A percentile compares a stretch with the other conserved stretches of the same genome.
These are phyloP conservation scores for Epirrita christyi DNA, from an alignment of 2,888 invertebrate genomes.

Conservation along the genomic window DNA sequence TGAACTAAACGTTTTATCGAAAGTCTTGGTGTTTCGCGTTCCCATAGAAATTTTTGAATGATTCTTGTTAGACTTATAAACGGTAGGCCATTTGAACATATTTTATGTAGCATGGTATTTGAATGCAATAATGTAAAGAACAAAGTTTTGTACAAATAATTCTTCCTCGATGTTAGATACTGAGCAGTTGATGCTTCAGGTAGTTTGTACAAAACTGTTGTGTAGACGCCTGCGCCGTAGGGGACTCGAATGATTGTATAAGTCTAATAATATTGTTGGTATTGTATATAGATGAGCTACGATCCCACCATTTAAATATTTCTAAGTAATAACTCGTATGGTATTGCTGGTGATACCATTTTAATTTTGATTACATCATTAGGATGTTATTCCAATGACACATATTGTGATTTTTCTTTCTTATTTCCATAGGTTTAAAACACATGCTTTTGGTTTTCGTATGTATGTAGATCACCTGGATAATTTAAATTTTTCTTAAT, in stretches of 20 bases:
- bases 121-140: conserved; percentile 75
- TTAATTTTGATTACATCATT: conserved; percentile 65
- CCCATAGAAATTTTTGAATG: conserved; percentile 58
- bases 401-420: conserved; percentile 77
- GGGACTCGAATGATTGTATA: conserved; percentile 81
- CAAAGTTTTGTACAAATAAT: conserved; percentile 52
- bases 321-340: conserved; percentile 80
- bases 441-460: conserved; percentile 64
- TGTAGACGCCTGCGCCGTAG: conserved; percentile 53
- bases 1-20: conserved; percentile 46
- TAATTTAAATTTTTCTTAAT: conserved; percentile 60
- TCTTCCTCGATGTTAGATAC: conserved; percentile 18
- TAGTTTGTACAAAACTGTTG: conserved; percentile 39
- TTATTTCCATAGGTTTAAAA: conserved; percentile 73
- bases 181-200: conserved; percentile 7
- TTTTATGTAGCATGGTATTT: conserved; percentile 74
- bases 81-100: conserved; percentile 76
- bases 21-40: conserved; percentile 63
- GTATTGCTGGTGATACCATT: conserved; percentile 71
- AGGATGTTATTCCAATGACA: conserved; percentile 78
- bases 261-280: conserved; percentile 79
- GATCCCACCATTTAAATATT: conserved; percentile 84
- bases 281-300: conserved; percentile 83
- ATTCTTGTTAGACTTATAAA: conserved; percentile 56
- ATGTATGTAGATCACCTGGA: conserved; percentile 58